phyloP scores from a whole-genome alignment of 92 coral and sea anemone species.

The Pocillopora meandrina region DNA sequence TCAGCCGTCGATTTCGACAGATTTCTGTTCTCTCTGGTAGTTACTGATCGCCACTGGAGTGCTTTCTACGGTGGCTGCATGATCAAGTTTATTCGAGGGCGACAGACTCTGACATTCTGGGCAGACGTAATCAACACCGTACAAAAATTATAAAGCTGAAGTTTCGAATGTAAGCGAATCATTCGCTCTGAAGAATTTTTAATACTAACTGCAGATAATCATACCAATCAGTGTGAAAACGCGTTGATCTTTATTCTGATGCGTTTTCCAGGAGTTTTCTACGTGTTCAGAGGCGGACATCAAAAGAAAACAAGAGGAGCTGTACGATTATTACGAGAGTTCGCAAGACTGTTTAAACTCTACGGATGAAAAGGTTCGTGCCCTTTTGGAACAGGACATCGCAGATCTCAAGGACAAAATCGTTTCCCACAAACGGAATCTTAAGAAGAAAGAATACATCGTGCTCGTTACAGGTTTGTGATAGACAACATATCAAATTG shows the following conservation, averaged over 20 bases:
- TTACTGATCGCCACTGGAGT: too few relatives aligned
- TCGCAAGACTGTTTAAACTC: not conserved
- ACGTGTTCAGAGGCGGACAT: constrained; percentile 32
- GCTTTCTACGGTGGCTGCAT: too few relatives aligned
- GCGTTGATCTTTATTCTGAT: not conserved
- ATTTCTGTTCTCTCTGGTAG: too few relatives aligned
- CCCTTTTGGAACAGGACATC: not conserved
- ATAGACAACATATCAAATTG: not conserved
- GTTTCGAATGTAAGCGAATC: too few relatives aligned
- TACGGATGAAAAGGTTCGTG: constrained; percentile 10
- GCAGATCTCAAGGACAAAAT: not conserved
- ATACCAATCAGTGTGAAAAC: too few relatives aligned
- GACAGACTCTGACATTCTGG: too few relatives aligned
- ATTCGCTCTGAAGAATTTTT: too few relatives aligned
- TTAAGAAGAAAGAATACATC: constrained; percentile 19
- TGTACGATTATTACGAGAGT: not conserved
- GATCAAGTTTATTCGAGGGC: too few relatives aligned
- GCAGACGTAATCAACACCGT: too few relatives aligned
- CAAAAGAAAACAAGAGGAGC: not conserved
- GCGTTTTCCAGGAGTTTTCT: constrained; percentile 29
- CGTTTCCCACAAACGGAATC: not conserved
- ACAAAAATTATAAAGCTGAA: too few relatives aligned
- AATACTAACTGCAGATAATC: too few relatives aligned
- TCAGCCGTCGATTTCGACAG: too few relatives aligned
- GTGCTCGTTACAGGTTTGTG: constrained; percentile 36